These are phyloP conservation scores for Trimorus sp. DNA, from an alignment of 2,888 invertebrate genomes.

Conservation along the genomic window DNA sequence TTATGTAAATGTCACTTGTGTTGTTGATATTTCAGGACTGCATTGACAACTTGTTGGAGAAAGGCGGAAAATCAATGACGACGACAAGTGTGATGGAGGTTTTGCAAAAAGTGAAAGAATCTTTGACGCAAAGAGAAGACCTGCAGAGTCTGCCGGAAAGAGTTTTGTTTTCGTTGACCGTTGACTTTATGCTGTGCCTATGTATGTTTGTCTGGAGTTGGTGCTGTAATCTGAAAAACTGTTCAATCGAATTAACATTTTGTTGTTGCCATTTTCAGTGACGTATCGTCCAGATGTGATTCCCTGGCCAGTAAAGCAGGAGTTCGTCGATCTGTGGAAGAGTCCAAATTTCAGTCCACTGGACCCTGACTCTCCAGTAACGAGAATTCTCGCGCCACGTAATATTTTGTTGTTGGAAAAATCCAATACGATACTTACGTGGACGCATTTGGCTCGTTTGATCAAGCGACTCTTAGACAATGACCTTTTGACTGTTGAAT, in stretches of 20 bases:
- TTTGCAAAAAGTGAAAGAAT: slow-evolving; percentile 70
- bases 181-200: slow-evolving; percentile 77
- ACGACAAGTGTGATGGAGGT: slow-evolving; percentile 64
- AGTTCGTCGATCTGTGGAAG: slow-evolving; percentile 76
- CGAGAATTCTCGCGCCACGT: slow-evolving; percentile 75
- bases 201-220: slow-evolving; percentile 69
- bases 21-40: slow-evolving; percentile 67
- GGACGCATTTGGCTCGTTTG: slow-evolving; percentile 74
- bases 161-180: slow-evolving; percentile 73
- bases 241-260: slow-evolving; percentile 7
- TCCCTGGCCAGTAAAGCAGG: slow-evolving; percentile 70
- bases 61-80: slow-evolving; percentile 2
- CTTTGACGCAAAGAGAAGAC: slow-evolving; percentile 74
- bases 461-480: slow-evolving; percentile 82
- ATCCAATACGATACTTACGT: slow-evolving; percentile 68
- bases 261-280: slow-evolving; percentile 70
- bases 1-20: no score
- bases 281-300: slow-evolving; percentile 73
- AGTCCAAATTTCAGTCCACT: slow-evolving; percentile 66
- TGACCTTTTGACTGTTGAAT: slow-evolving; percentile 84
- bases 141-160: slow-evolving; percentile 70
- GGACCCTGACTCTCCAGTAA: slow-evolving; percentile 72
- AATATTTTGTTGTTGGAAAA: slow-evolving; percentile 76
- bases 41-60: slow-evolving; percentile 76
- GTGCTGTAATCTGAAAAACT: slow-evolving; percentile 16